phyloP scores from a whole-genome alignment of 1,140 invertebrate species.

The Mycetomoellerius zeteki region DNA sequence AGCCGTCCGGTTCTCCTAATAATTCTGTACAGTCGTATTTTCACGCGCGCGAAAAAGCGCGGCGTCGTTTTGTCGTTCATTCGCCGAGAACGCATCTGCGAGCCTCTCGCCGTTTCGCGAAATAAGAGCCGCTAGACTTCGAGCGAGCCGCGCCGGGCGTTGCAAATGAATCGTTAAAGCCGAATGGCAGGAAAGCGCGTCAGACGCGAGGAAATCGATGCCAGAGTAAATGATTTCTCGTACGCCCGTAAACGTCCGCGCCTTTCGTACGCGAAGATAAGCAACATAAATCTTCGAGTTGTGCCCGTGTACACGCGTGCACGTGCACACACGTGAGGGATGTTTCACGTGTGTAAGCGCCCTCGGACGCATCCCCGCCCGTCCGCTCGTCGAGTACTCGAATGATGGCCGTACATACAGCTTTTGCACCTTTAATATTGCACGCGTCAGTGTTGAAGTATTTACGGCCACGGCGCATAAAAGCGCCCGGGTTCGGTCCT shows the following conservation, averaged over 20 bases:
- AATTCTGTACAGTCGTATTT: slow-evolving; percentile 69
- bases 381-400: slow-evolving; percentile 76
- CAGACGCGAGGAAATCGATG: slow-evolving; percentile 71
- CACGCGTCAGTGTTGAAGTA: slow-evolving; percentile 84
- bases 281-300: slow-evolving; percentile 80
- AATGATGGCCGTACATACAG: slow-evolving; percentile 81
- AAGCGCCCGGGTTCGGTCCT: slow-evolving; percentile 68
- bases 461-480: slow-evolving; percentile 80
- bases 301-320: slow-evolving; percentile 64
- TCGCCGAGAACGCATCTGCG: not conserved
- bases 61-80: slow-evolving; percentile 6
- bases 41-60: slow-evolving; percentile 8
- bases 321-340: slow-evolving; percentile 63
- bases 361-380: slow-evolving; percentile 61
- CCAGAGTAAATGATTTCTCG: slow-evolving; percentile 73
- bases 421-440: slow-evolving; percentile 84
- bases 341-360: slow-evolving; percentile 31
- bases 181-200: slow-evolving; percentile 56
- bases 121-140: slow-evolving; percentile 32
- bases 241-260: slow-evolving; percentile 67
- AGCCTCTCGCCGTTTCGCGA: slow-evolving; percentile 10
- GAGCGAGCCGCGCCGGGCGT: slow-evolving; percentile 50
- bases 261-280: slow-evolving; percentile 72
- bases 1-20: slow-evolving; percentile 68
- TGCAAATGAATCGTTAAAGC: slow-evolving; percentile 77